Percentiles rank a stretch among this genome's conserved stretches.
phyloP scores from a whole-genome alignment of 2,888 invertebrate genomes.

The Epistrophe grossulariae region DNA sequence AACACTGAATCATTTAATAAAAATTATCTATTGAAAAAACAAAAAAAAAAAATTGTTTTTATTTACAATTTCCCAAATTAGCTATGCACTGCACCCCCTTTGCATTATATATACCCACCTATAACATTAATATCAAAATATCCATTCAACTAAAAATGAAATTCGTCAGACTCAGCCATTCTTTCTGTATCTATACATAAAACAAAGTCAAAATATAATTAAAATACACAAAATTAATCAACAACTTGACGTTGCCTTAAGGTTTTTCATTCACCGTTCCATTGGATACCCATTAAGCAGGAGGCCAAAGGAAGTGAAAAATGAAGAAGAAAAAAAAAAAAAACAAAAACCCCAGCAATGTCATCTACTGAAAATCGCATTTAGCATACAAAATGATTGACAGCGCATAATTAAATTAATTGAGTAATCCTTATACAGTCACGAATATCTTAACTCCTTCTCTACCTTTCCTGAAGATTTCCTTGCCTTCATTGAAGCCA shows the following conservation, averaged over 20 bases:
- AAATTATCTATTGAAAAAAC: background rate
- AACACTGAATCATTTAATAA: no score
- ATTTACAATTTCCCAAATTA: conserved; percentile 26
- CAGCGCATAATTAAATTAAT: conserved; percentile 85
- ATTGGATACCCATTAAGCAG: conserved; percentile 68
- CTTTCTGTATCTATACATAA: conserved; percentile 49
- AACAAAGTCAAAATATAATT: conserved; percentile 73
- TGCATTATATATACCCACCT: no score
- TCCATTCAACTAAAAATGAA: conserved; percentile 27
- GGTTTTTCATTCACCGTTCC: conserved; percentile 68
- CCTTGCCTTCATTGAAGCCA: conserved; percentile 72
- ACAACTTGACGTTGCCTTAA: conserved; percentile 74
- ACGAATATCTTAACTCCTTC: conserved; percentile 72
- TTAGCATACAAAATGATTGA: conserved; percentile 83
- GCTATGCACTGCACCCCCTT: conserved; percentile 30
- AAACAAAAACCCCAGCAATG: conserved; percentile 53
- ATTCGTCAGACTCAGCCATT: conserved; percentile 46
- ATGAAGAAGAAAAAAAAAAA: conserved; percentile 48
- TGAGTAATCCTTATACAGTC: conserved; percentile 83
- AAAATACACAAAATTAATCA: conserved; percentile 75
- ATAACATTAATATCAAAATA: conserved; percentile 32
- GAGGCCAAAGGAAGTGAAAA: conserved; percentile 26
- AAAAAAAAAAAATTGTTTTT: conserved; percentile 4
- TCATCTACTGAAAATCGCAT: conserved; percentile 76
- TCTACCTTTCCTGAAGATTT: conserved; percentile 26